Conservation (phyloP, 2,888 invertebrate genomes). For the Caenorhabditis doughertyi region DNA sequence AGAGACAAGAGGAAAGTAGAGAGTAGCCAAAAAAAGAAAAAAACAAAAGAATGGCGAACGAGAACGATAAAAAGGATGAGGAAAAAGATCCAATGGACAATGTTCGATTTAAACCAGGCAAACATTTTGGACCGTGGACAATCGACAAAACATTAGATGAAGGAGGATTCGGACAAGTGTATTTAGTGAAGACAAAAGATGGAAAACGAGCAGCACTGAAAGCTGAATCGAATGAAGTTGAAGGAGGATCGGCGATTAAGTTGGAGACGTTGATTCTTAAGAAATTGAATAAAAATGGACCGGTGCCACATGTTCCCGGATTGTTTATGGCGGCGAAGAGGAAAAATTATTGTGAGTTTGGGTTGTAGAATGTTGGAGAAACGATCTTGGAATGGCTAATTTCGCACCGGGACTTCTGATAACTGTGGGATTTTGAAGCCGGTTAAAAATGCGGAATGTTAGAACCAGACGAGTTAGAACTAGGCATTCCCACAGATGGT, state of each 20-base stretch:
- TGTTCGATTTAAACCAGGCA: constrained; percentile 42
- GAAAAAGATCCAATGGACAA: constrained; percentile 64
- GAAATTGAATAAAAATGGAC: constrained; percentile 69
- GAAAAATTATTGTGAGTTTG: constrained; percentile 63
- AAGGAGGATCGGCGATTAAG: constrained; percentile 79
- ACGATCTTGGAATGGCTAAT: too few species aligned
- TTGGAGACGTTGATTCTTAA: constrained; percentile 72
- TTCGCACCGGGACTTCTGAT: too few species aligned
- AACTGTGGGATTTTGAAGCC: too few species aligned
- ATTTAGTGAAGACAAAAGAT: constrained; percentile 49
- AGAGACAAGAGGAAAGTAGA: constrained; percentile 22
- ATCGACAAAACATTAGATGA: constrained; percentile 73
- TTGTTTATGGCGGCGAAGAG: constrained; percentile 74
- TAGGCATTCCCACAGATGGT: too few species aligned
- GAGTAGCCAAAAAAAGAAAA: constrained; percentile 27
- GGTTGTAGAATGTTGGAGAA: constrained; percentile 1
- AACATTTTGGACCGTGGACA: constrained; percentile 71
- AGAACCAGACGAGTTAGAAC: too few species aligned
- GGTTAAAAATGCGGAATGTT: too few species aligned
- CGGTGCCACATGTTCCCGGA: constrained; percentile 72
- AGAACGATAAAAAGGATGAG: constrained; percentile 36
- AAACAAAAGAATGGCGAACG: constrained; percentile 49
- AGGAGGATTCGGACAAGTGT: constrained; percentile 78
- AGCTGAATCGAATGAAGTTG: constrained; percentile 77
- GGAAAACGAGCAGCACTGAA: constrained; percentile 73